Evolutionary conservation across 2,797 vertebrate species (phyloP).

Genomic region (Clarias platycephalus): DNA sequence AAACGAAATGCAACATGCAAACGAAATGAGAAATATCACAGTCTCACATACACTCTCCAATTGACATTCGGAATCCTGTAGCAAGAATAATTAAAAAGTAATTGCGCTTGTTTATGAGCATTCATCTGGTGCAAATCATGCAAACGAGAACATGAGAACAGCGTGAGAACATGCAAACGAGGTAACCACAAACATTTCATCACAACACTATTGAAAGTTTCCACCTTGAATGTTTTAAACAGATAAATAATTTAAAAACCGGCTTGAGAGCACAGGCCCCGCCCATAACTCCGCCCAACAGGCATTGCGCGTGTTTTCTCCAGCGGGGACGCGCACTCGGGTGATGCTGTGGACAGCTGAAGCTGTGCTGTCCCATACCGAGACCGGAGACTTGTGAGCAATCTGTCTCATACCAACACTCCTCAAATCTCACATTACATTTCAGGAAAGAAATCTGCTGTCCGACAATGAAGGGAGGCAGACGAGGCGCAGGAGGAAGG

Average conservation of each 20-base stretch:
- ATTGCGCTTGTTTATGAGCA: too few species aligned
- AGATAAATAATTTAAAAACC: not conserved
- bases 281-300: constrained; percentile 1
- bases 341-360: constrained; percentile 14
- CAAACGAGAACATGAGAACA: too few species aligned
- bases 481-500: constrained; percentile 55
- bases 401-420: not conserved
- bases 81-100: too few species aligned
- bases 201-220: not conserved
- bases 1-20: too few species aligned
- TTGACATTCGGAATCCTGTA: too few species aligned
- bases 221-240: not conserved
- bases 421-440: not conserved
- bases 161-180: too few species aligned
- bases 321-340: constrained; percentile 14
- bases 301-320: not conserved
- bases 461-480: constrained; percentile 66
- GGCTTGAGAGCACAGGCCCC: not conserved
- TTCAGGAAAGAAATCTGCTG: not conserved
- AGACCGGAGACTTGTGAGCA: not conserved
- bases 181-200: not conserved
- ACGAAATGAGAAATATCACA: too few species aligned
- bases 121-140: too few species aligned
- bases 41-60: too few species aligned
- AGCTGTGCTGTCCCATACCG: not conserved